These are phyloP conservation scores for Pseudomyrmex concolor DNA, from an alignment of 1,140 invertebrate species.

Conservation along the genomic window DNA sequence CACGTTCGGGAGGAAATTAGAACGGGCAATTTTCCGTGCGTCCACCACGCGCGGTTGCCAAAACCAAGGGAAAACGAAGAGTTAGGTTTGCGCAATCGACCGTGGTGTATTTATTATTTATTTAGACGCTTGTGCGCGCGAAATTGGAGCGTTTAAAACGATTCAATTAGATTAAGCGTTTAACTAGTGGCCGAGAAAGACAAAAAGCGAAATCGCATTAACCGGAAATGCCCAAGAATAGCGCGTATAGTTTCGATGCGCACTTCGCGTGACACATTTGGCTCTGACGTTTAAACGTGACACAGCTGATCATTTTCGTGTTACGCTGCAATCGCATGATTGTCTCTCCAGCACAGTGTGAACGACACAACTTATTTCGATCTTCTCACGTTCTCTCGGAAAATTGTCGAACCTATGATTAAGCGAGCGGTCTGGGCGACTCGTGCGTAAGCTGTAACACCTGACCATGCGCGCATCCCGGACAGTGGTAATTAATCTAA, in stretches of 20 bases:
- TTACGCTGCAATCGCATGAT: too few species aligned
- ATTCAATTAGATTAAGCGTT: conserved; percentile 68
- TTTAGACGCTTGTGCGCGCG: conserved; percentile 57
- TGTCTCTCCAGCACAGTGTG: too few species aligned
- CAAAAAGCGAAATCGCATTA: background rate
- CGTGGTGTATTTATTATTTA: conserved; percentile 71
- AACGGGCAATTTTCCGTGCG: conserved; percentile 65
- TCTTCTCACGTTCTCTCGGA: background rate
- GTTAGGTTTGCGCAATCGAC: background rate
- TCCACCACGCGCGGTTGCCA: conserved; percentile 35
- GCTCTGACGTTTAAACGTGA: too few species aligned
- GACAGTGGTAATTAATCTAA: conserved; percentile 80
- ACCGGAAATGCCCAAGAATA: background rate
- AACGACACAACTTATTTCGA: background rate
- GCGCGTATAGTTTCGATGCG: background rate
- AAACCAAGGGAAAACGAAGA: conserved; percentile 8
- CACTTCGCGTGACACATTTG: too few species aligned
- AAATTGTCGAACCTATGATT: conserved; percentile 51
- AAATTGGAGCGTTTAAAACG: conserved; percentile 68
- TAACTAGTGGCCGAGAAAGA: conserved; percentile 40
- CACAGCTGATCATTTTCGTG: too few species aligned
- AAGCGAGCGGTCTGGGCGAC: conserved; percentile 51
- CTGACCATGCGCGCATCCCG: conserved; percentile 57
- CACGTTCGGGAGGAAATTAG: conserved; percentile 66
- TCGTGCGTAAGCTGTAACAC: conserved; percentile 64